Base-by-base conservation (phyloP, 2,113 vertebrate genomes). In the Dipodomys stephensi region DNA sequence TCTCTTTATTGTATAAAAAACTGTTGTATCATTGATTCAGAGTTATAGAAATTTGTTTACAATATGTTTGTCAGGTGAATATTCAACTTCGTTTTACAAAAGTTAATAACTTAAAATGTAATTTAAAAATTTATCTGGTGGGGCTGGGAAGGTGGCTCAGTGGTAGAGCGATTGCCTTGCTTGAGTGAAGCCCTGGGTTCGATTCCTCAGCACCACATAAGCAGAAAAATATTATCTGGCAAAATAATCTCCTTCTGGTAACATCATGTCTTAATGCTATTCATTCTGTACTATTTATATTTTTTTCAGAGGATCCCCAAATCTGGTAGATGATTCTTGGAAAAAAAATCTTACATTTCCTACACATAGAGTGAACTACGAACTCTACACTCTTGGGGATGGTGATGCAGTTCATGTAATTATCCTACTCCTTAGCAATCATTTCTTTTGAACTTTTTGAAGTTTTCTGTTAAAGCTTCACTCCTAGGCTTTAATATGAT, bases 361-460 rank as follows among this genome's bases (percentile, higher is more conserved):
- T 86, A 49, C n/a, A 10, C 35, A 6, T 2, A 6, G 80, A 18
- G 35, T 74, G 49, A 93, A 94, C 74, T 88, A 39, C 13, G 5
- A 32, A 6, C 39, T 76, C 9, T 6, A 7, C 9, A 23, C 44
- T 80, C 23, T 15, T 15, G 8, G 3, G 22, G 28, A 25, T 74
- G 12, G 15, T 32, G n/a, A 25, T 0, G 11, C 4, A 44, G 25
- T 19, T 20, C 4, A 0, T 60, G 2, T 64, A 57, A n/a, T 30
- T 62, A 2, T 6, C 8, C 35, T 0, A 49, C 1, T 39, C 23
- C 35, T 77, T 72, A 2, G 3, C 30, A 15, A 9, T 32, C 39
- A 16, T 6, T 65, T 80, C 28, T n/a, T 0, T 60, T 81, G 46
- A 76, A 80, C 28, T 78, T 49, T 12, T 49, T 84, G 46, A 46